Base-by-base conservation (phyloP, 2,113 vertebrate genomes). In the Petrocephalus microphthalmus region DNA sequence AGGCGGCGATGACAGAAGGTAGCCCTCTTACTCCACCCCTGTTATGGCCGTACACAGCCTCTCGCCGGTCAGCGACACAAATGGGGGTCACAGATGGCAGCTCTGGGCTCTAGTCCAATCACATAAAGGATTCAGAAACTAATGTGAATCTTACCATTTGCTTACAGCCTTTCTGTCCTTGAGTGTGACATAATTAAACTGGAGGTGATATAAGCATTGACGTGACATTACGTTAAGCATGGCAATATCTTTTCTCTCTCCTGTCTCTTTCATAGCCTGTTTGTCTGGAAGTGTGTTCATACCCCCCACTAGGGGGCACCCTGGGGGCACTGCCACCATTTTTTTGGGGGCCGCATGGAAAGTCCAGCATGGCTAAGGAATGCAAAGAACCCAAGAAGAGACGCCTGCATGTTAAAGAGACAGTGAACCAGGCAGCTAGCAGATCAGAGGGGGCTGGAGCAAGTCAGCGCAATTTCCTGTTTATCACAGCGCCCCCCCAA, bases 1-100 rank as follows among this genome's bases (percentile, higher is more conserved):
- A 0, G 98, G 98, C 88, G 98, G 98, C 52, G 97, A 99, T 0
- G 98, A 99, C 93, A 97, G 97, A 94, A 99, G 98, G 98, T 99
- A 91, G 1, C 22, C 53, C 20, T 13, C 5, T 71, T 7, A 13
- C 60, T 74, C 60, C 25, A 5, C 22, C 42, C 5, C 37, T 3
- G 11, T 67, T 13, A 85, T 25, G 13, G 71, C 71, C 19, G 11
- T 87, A 7, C 42, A 52, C 47, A 54, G 84, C 51, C 10, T 85
- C 52, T 85, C 11, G 1, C 71, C 0, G 22, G 81, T 83, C 81
- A 83, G 81, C 45, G 47, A 19, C 37, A 47, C 47, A 22, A 47
- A 83, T 22, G 19, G 7, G 22, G 45, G n/a, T 47, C 82, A 84
- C 82, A 51, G 82, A 51, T 51, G 49, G 49, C 51, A n/a, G 20